Evolutionary conservation across 2,888 invertebrate genomes (phyloP), one percentile per base, ranked within the genome.

Genomic region (Polyploca ridens): DNA sequence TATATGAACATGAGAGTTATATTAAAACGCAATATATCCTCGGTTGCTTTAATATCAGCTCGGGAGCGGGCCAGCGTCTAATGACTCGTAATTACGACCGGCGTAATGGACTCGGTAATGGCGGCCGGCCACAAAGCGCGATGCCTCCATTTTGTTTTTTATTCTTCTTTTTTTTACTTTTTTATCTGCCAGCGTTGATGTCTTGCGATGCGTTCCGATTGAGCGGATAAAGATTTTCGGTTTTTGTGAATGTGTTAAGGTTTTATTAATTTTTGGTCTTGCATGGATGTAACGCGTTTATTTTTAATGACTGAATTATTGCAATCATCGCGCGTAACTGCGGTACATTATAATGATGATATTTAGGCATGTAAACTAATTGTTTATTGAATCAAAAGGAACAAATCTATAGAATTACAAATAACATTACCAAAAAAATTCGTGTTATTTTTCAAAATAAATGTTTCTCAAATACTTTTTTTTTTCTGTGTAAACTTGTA

Each of bases 1-100:
- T 54, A 54, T 54, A 54, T n/a, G 54, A 54, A 54, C 54, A 54
- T 54, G 54, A n/a, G 54, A 19, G 78, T 74, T 82, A 86, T 87
- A 90, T 91, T 91, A 90, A 90, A 90, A 90, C 87, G 85, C 88
- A 84, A 89, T 90, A 90, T 87, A 78, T 82, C 54, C 54, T 54
- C 72, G 71, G 66, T 73, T 69, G 81, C 62, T 86, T 87, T 84
- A 84, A 78, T 75, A 73, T 65, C 68, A 75, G 79, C 81, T 81
- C 78, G 78, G 87, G 83, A 87, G 84, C 86, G 90, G 89, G 84
- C 79, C 77, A 77, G 73, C 77, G 75, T 83, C 88, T 93, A 93
- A 93, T 93, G 91, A 90, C 90, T 85, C 84, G 89, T 91, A 93
- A 93, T 93, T 92, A 91, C 90, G 86, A 73, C 71, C 78, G 74